Conservation (phyloP, 2,888 invertebrate species). For the Nomada fucata region DNA sequence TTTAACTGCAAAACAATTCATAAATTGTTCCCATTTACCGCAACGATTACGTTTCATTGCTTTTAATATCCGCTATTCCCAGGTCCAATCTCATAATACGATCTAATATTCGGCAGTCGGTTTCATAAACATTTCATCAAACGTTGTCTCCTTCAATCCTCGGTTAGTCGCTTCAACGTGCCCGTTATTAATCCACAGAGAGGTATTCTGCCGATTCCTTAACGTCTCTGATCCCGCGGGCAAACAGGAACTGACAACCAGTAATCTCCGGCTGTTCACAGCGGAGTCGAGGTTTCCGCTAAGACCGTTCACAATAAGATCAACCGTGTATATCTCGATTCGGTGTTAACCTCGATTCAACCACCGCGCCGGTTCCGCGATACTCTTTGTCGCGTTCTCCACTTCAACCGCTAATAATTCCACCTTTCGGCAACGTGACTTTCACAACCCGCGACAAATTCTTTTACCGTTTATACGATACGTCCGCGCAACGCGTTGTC, state of each 20-base stretch:
- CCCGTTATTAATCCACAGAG: conserved; percentile 32
- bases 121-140: conserved; percentile 2
- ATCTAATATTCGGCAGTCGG: neutral
- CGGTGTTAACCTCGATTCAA: conserved; percentile 28
- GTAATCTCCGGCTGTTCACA: conserved; percentile 63
- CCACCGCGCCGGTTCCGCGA: conserved; percentile 11
- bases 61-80: too few species aligned
- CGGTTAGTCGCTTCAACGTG: neutral
- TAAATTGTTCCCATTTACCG: too few species aligned
- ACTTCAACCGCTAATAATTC: neutral
- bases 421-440: neutral
- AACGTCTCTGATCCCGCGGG: conserved; percentile 56
- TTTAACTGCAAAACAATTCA: too few species aligned
- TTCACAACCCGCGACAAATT: neutral
- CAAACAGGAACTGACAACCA: conserved; percentile 61
- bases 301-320: conserved; percentile 49
- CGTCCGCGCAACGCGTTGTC: too few species aligned
- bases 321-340: conserved; percentile 35
- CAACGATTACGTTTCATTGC: too few species aligned
- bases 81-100: neutral
- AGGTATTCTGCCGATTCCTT: conserved; percentile 53
- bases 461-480: neutral
- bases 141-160: neutral
- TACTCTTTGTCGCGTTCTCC: neutral
- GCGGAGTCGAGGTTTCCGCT: conserved; percentile 41